These are phyloP conservation scores for Genyomyrus donnyi DNA, from an alignment of 2,113 vertebrate species.

Conservation along the genomic window DNA sequence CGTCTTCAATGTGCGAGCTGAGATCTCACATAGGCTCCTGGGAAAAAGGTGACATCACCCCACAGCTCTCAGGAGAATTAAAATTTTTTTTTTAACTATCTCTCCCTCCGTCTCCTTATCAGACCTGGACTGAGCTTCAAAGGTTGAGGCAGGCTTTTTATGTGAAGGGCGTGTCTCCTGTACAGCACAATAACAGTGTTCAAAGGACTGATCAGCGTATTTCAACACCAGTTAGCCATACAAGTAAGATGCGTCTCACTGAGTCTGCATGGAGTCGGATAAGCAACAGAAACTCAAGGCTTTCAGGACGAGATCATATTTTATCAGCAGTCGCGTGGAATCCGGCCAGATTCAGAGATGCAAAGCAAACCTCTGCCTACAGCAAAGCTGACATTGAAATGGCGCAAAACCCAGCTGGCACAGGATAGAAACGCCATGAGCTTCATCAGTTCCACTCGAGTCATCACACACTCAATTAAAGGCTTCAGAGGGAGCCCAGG, in stretches of 20 bases:
- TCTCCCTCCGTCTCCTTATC: not conserved
- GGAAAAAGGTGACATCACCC: slow-evolving; percentile 9
- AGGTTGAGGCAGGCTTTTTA: not conserved
- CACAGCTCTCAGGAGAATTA: not conserved
- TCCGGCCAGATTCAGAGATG: not conserved
- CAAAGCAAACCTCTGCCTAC: not conserved
- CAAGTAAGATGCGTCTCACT: not conserved
- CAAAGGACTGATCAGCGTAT: not conserved
- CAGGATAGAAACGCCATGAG: not conserved
- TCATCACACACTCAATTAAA: slow-evolving; percentile 17
- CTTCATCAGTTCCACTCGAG: not conserved
- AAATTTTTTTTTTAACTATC: not conserved
- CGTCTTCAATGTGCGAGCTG: not conserved
- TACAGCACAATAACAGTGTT: not conserved
- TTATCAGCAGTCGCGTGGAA: not conserved
- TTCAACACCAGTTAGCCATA: not conserved
- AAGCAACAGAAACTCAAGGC: not conserved
- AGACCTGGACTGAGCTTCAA: not conserved
- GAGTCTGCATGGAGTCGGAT: not conserved
- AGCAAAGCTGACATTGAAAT: not conserved
- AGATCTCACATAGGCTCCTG: not conserved
- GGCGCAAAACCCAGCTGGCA: not conserved
- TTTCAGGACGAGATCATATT: not conserved
- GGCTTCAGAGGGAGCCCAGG: not conserved
- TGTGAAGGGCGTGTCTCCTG: not conserved